A percentile compares a stretch with the other conserved stretches of the same genome.
These are phyloP conservation scores for Halichoerus grypus DNA, from an alignment of 2,113 vertebrate species.

Conservation along the genomic window DNA sequence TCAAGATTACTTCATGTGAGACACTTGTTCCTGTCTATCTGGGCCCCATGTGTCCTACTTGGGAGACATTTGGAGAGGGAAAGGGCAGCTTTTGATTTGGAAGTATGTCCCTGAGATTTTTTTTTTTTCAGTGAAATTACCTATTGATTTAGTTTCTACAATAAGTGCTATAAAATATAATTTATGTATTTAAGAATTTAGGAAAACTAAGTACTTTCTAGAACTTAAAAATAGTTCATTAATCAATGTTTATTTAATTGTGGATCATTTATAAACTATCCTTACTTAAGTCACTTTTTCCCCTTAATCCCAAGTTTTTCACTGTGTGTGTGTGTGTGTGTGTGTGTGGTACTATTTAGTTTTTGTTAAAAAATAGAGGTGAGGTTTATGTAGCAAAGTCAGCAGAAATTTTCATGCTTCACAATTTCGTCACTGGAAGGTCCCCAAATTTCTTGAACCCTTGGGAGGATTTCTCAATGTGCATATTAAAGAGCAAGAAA, in stretches of 20 bases:
- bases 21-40: not conserved
- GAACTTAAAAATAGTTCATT: slow-evolving; percentile 1
- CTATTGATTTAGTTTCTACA: not conserved
- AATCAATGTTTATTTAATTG: not conserved
- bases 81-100: not conserved
- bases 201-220: slow-evolving; percentile 23
- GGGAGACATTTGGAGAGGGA: not conserved
- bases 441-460: slow-evolving; percentile 62
- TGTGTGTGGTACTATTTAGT: slow-evolving; percentile 49
- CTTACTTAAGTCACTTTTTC: not conserved
- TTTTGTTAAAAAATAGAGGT: slow-evolving; percentile 67
- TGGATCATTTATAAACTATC: slow-evolving; percentile 32
- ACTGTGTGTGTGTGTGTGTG: not conserved
- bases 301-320: not conserved
- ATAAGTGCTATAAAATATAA: not conserved
- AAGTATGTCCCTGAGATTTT: not conserved
- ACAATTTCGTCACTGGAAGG: slow-evolving; percentile 75
- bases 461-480: slow-evolving; percentile 69
- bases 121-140: not conserved
- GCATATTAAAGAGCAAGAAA: slow-evolving; percentile 78
- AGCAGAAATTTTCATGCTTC: slow-evolving; percentile 81
- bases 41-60: not conserved
- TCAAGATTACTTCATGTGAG: not conserved
- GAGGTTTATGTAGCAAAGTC: slow-evolving; percentile 61
- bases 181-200: slow-evolving; percentile 34